phyloP scores from a whole-genome alignment of 2,113 vertebrate species.

The Garra rufa region DNA sequence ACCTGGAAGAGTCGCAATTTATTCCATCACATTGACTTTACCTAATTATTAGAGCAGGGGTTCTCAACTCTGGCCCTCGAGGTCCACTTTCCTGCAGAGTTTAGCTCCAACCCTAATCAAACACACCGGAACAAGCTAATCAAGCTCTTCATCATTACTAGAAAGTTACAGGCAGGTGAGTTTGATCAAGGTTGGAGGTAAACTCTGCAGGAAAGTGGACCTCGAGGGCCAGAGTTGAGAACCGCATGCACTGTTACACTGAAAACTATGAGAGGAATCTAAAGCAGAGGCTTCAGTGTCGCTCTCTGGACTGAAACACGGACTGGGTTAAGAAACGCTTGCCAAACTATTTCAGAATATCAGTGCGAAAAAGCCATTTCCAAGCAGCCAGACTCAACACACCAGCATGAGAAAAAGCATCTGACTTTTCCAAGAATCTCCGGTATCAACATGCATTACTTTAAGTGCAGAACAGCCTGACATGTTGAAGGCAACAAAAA shows the following conservation, averaged over 20 bases:
- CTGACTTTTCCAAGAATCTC: constrained; percentile 2
- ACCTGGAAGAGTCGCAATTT: background rate
- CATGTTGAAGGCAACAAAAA: background rate
- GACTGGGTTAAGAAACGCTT: background rate
- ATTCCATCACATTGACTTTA: background rate
- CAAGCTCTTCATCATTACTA: too few relatives aligned
- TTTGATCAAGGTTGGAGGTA: too few relatives aligned
- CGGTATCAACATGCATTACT: constrained; percentile 4
- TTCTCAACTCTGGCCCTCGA: too few relatives aligned
- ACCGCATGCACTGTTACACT: background rate
- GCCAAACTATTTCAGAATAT: constrained; percentile 32
- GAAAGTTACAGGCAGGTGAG: too few relatives aligned
- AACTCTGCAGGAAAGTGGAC: too few relatives aligned
- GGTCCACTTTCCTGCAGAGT: too few relatives aligned
- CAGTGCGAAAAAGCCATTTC: background rate
- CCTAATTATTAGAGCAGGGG: constrained; percentile 23
- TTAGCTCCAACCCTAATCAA: too few relatives aligned
- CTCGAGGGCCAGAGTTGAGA: too few relatives aligned
- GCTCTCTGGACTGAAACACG: background rate
- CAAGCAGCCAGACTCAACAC: constrained; percentile 24
- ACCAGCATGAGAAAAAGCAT: background rate
- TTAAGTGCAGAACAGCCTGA: constrained; percentile 7
- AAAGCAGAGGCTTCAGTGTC: background rate
- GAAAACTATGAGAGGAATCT: background rate
- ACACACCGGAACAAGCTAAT: too few relatives aligned